phyloP scores from a whole-genome alignment of 2,113 vertebrate genomes.

The Microcebus murinus region DNA sequence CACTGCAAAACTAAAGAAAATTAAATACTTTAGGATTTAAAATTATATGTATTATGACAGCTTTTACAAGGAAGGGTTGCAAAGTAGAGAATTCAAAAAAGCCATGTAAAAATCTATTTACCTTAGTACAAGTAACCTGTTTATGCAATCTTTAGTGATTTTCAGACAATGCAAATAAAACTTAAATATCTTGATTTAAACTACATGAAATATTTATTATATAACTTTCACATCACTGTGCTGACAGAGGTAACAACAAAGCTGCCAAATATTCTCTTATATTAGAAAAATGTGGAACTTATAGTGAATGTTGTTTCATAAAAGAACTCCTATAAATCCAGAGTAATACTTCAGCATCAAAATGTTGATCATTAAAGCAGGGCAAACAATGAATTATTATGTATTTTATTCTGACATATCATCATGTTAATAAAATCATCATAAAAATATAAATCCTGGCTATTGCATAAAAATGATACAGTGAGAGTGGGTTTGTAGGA shows the following conservation, averaged over 20 bases:
- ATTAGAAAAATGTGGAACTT: constrained; percentile 67
- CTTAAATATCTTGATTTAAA: constrained; percentile 67
- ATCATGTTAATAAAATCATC: constrained; percentile 80
- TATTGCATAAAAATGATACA: constrained; percentile 72
- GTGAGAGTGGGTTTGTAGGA: constrained; percentile 48
- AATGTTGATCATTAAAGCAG: constrained; percentile 66
- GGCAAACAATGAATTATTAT: constrained; percentile 43
- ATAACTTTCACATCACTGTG: constrained; percentile 54
- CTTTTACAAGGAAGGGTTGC: constrained; percentile 73
- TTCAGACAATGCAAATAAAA: constrained; percentile 66
- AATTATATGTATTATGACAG: constrained; percentile 77
- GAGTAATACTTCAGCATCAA: constrained; percentile 57
- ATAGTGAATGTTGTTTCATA: constrained; percentile 45
- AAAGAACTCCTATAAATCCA: constrained; percentile 63
- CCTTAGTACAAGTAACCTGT: constrained; percentile 37
- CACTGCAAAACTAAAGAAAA: constrained; percentile 47
- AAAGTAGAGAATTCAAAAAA: constrained; percentile 75
- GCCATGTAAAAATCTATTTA: background rate
- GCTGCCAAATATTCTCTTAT: constrained; percentile 68
- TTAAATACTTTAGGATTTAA: constrained; percentile 78
- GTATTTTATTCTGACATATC: constrained; percentile 70
- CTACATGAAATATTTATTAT: constrained; percentile 63
- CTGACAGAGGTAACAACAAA: constrained; percentile 57
- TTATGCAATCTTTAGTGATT: constrained; percentile 67
- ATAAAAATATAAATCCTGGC: constrained; percentile 73